phyloP scores from a whole-genome alignment of 2,888 invertebrate genomes.

The Drosophila tripunctata region DNA sequence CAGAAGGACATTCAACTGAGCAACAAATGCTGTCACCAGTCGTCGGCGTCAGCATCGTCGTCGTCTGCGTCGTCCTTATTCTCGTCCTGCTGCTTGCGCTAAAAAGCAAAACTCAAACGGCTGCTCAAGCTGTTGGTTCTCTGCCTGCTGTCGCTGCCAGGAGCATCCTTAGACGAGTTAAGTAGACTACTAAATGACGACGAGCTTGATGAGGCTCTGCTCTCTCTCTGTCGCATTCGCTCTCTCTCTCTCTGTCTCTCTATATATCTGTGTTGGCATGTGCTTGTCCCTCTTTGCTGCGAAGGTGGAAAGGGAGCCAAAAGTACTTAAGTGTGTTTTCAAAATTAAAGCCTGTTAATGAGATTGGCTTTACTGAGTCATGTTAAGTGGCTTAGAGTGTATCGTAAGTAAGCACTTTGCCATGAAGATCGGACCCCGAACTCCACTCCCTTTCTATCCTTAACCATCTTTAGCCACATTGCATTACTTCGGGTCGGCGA shows the following conservation, averaged over 20 bases:
- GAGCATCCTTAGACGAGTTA: conserved; percentile 76
- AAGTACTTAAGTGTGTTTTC: conserved; percentile 77
- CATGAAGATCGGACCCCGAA: conserved; percentile 44
- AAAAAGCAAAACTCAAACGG: conserved; percentile 59
- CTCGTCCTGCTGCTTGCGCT: conserved; percentile 14
- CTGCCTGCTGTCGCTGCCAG: conserved; percentile 26
- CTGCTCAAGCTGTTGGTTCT: conserved; percentile 61
- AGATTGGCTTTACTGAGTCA: conserved; percentile 79
- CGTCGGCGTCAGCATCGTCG: background rate
- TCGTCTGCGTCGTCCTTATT: background rate
- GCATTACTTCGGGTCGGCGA: conserved; percentile 6
- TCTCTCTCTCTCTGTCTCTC: background rate
- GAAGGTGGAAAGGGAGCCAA: conserved; percentile 16
- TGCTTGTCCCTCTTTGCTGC: conserved; percentile 4
- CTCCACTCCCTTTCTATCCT: background rate
- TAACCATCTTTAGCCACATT: background rate
- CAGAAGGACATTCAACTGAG: conserved; percentile 47
- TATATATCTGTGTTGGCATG: background rate
- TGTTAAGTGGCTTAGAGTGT: conserved; percentile 79
- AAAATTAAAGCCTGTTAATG: conserved; percentile 80
- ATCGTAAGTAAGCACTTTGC: conserved; percentile 76
- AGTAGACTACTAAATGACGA: conserved; percentile 79
- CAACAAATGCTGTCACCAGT: conserved; percentile 68
- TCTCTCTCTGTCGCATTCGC: conserved; percentile 2
- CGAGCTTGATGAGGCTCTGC: conserved; percentile 36